These are phyloP conservation scores for Acropora tenuis DNA, from an alignment of 64 coral and sea anemone genomes.

Conservation along the genomic window DNA sequence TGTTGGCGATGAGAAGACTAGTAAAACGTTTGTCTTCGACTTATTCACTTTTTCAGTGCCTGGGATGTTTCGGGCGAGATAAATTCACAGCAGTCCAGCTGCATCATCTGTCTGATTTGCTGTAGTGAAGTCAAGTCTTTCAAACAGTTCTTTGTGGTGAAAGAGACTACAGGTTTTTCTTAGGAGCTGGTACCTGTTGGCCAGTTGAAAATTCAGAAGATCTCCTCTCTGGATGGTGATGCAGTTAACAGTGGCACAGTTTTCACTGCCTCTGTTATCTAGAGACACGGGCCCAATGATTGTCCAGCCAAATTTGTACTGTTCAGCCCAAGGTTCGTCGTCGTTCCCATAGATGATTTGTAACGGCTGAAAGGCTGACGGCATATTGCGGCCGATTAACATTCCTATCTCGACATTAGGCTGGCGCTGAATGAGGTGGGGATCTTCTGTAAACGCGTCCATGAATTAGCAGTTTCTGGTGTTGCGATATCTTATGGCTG, in stretches of 20 bases:
- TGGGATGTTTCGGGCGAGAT: conserved; percentile 17
- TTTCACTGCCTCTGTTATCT: conserved; percentile 13
- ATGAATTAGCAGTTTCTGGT: conserved; percentile 24
- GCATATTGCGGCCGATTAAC: conserved; percentile 45
- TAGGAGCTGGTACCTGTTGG: background rate
- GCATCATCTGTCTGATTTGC: conserved; percentile 43
- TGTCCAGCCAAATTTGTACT: conserved; percentile 65
- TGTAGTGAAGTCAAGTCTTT: conserved; percentile 6
- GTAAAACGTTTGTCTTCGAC: conserved; percentile 41
- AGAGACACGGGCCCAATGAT: conserved; percentile 46
- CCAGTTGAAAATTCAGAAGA: conserved; percentile 11
- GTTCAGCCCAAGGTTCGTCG: conserved; percentile 57
- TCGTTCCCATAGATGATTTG: conserved; percentile 5
- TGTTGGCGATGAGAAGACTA: conserved; percentile 4
- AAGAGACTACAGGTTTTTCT: background rate
- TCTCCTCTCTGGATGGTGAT: background rate
- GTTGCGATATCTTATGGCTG: conserved; percentile 45
- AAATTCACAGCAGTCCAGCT: conserved; percentile 40
- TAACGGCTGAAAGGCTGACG: conserved; percentile 22
- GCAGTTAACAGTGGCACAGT: conserved; percentile 30
- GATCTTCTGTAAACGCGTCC: conserved; percentile 37
- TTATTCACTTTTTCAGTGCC: conserved; percentile 20
- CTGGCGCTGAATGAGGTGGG: conserved; percentile 10
- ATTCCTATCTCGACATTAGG: conserved; percentile 51
- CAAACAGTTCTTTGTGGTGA: background rate